Base-by-base conservation (phyloP, 2,797 vertebrate species). In the Hyperoplus immaculatus region DNA sequence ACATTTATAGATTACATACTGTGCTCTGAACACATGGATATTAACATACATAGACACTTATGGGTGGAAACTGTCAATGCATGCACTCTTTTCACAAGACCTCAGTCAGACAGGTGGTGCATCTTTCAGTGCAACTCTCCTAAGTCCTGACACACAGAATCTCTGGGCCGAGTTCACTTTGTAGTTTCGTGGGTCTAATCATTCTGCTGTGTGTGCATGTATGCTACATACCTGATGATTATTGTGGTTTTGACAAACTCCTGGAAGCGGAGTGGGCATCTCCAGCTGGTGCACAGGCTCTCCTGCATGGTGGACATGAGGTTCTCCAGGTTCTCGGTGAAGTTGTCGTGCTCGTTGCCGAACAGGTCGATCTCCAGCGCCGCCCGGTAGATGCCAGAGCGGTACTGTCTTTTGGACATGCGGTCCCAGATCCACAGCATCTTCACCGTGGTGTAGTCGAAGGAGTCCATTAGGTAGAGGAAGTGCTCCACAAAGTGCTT, bases 341-440 rank as follows among this genome's bases (percentile, higher is more conserved):
- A 97, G 91, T 97, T 97, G 68, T 97, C 95, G 11, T 97, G 97
- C 86, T 97, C 97, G n/a, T 97, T 97, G 3, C 97, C 96, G 70
- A 97, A 97, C 77, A 97, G 91, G 89, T 97, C 97, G 13, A 97
- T 97, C 88, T 97, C 94, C 78, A 97, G 85, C 0, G 96, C 96
- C 1, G 96, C 88, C 72, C 94, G 95, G 85, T 95, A 92, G 84
- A 97, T 91, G 86, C 95, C 93, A 0, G 96, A 96, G 85, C 95
- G 96, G 90, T 97, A 97, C 85, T 97, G 97, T 41, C 92, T 93
- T 86, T 96, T 97, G 50, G 96, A 96, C 97, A 97, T 97, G 88
- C 96, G 94, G 92, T 97, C 95, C 96, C 96, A 96, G 88, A 97
- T 97, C 97, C 97, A 97, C 89, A 97, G 94, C 87, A 97, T 95